phyloP scores from a whole-genome alignment of 2,113 vertebrate species.

The Diglossa brunneiventris region DNA sequence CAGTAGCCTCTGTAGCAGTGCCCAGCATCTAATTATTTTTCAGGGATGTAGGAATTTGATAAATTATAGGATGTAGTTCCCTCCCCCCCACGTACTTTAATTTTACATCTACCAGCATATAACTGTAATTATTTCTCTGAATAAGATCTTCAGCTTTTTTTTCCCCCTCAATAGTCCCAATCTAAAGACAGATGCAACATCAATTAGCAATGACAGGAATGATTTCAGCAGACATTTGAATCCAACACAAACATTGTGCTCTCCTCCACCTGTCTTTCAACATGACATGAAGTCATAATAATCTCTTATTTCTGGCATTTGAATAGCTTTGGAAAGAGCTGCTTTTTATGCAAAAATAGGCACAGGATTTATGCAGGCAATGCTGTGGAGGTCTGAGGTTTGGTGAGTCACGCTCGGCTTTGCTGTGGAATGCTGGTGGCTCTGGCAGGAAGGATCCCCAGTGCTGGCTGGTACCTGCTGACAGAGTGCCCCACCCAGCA shows the following conservation, averaged over 20 bases:
- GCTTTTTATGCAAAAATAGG: constrained; percentile 36
- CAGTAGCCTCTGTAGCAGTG: constrained; percentile 12
- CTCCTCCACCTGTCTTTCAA: constrained; percentile 66
- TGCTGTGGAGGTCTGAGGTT: background rate
- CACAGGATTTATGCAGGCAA: background rate
- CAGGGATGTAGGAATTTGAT: constrained; percentile 14
- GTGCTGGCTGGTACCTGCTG: background rate
- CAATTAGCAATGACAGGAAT: constrained; percentile 61
- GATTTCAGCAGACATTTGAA: constrained; percentile 49
- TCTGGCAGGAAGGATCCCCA: background rate
- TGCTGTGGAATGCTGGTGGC: background rate
- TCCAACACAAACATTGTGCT: constrained; percentile 60
- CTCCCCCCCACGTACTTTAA: constrained; percentile 34
- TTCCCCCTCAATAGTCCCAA: background rate
- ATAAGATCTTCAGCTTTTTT: constrained; percentile 30
- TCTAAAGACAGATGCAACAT: constrained; percentile 59
- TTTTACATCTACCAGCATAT: constrained; percentile 26
- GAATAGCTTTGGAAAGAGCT: constrained; percentile 39
- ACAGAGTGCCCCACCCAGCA: background rate
- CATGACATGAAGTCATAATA: constrained; percentile 60
- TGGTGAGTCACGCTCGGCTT: background rate
- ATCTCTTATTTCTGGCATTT: constrained; percentile 47
- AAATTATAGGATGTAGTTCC: constrained; percentile 47
- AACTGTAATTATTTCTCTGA: constrained; percentile 66
- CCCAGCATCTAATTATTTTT: constrained; percentile 40